Base-by-base conservation (phyloP, 2,113 vertebrate species). In the Montifringilla adamsi region DNA sequence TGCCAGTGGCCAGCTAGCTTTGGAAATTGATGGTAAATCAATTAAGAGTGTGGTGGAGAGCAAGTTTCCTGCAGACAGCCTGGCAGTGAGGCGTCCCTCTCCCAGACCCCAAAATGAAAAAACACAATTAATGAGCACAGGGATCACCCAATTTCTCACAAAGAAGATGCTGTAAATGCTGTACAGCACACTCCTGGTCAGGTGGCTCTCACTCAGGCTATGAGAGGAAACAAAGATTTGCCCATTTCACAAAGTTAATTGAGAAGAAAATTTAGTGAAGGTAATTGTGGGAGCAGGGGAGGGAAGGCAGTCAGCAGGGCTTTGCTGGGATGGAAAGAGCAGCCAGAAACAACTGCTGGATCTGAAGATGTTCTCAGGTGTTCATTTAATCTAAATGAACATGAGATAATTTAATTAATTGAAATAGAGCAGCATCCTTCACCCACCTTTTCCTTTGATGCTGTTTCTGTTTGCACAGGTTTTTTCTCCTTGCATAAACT, bases 381-480 rank as follows among this genome's bases (percentile, higher is more conserved):
- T 33, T 39, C 2, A 8, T 69, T 69, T 50, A 56, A 64, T 8
- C 56, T 22, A 31, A 27, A 55, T 4, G 28, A 69, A 69, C 27
- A 49, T 39, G 30, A 11, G 59, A 59, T n/a, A 22, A 15, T 69
- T 44, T 14, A 3, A 43, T 35, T n/a, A 67, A 53, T 1, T 74
- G 62, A 68, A 52, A 47, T 9, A 89, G 87, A 85, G 41, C 39
- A 23, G 7, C 14, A 10, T 63, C 22, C 74, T 47, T 64, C 44
- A 79, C 94, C 63, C 60, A 97, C 97, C 91, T 95, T 94, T 22
- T 95, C 96, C 49, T 91, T 44, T 10, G 83, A 26, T 15, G 81
- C 37, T 23, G 81, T 49, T 74, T 97, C 97, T 58, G 77, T 43
- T 52, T 90, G 95, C 16, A 70, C 37, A 20, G 6, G 26, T 4